Percentiles rank a stretch among this genome's conserved stretches.
phyloP scores from a whole-genome alignment of 2,888 invertebrate genomes.

The Callinectes sapidus region DNA sequence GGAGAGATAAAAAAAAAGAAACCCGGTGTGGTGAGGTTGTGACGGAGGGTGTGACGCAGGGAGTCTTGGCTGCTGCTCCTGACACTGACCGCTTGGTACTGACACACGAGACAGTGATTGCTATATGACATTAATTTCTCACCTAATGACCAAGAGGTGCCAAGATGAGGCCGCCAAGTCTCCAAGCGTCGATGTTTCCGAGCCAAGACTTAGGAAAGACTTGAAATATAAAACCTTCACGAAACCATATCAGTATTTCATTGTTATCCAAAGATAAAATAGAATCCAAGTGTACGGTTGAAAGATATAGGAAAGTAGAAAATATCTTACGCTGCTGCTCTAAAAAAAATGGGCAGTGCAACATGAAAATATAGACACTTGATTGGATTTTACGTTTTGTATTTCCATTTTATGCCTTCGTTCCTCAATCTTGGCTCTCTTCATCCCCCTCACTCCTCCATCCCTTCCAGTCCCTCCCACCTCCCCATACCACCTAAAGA shows the following conservation, averaged over 20 bases:
- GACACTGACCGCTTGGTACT: neutral
- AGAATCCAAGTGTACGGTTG: neutral
- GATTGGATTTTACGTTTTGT: neutral
- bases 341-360: neutral
- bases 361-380: neutral
- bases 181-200: neutral
- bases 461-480: neutral
- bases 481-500: constrained; percentile 17
- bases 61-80: constrained; percentile 11
- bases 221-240: neutral
- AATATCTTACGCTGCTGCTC: neutral
- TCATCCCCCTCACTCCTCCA: neutral
- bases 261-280: neutral
- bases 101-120: constrained; percentile 14
- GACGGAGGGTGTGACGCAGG: neutral
- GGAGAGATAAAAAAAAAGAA: neutral
- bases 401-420: too few species aligned
- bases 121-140: neutral
- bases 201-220: neutral
- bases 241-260: neutral
- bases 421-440: neutral
- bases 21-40: neutral
- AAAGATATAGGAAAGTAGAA: neutral
- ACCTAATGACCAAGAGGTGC: neutral
- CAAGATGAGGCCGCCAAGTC: neutral